Evolutionary conservation across 2,888 invertebrate species (phyloP).

Genomic region (Eupithecia tripunctaria): DNA sequence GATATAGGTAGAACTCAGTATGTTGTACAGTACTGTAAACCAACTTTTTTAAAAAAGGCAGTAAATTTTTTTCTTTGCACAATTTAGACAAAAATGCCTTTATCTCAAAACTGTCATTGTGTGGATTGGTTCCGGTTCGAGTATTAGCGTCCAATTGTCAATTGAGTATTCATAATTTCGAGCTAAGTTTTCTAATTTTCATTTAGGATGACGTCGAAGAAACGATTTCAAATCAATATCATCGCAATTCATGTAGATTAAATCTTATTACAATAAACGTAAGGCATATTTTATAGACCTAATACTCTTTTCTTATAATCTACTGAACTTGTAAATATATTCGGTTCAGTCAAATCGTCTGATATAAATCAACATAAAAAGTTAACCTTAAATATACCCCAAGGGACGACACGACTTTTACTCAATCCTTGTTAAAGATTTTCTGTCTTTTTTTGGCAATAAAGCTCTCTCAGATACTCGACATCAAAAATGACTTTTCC

Average conservation of each 20-base stretch:
- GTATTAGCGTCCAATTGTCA: no score
- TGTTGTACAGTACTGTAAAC: no score
- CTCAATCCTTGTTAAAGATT: background rate
- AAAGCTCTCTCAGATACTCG: slow-evolving; percentile 1
- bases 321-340: slow-evolving; percentile 20
- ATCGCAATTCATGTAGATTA: slow-evolving; percentile 16
- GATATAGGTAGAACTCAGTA: no score
- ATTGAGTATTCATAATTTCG: slow-evolving; percentile 53
- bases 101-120: no score
- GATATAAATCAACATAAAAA: slow-evolving; percentile 15
- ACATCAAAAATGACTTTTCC: slow-evolving; percentile 16
- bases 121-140: no score
- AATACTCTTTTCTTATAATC: slow-evolving; percentile 14
- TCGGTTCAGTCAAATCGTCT: slow-evolving; percentile 9
- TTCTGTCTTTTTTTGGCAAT: background rate
- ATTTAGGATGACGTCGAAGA: slow-evolving; percentile 53
- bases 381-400: slow-evolving; percentile 5
- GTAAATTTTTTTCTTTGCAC: no score
- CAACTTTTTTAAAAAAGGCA: no score
- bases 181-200: slow-evolving; percentile 38
- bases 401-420: background rate
- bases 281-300: slow-evolving; percentile 42
- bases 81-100: no score
- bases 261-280: slow-evolving; percentile 41
- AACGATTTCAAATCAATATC: slow-evolving; percentile 44